Evolutionary conservation across 2,113 vertebrate genomes (phyloP).

Genomic region (Oxygymnocypris stewartii): DNA sequence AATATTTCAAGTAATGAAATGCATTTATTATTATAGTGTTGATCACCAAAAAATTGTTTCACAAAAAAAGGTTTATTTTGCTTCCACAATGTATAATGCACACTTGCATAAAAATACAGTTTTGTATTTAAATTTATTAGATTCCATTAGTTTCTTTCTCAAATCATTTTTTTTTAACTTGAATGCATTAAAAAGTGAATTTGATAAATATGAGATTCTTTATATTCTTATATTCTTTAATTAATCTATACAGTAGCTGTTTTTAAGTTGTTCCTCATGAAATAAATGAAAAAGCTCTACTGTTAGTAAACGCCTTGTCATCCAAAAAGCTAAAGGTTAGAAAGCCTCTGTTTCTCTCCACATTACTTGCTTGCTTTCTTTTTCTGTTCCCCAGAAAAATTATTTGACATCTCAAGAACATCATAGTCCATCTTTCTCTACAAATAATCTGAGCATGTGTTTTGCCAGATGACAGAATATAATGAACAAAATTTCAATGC

Average conservation of each 20-base stretch:
- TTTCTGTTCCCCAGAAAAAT: background rate
- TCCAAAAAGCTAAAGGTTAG: background rate
- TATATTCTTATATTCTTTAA: background rate
- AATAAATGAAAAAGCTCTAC: background rate
- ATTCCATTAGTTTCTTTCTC: background rate
- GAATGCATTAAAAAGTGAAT: background rate
- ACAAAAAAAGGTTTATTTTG: too few relatives aligned
- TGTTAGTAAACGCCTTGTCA: background rate
- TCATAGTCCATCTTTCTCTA: background rate
- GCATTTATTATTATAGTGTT: background rate
- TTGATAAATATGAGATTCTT: background rate
- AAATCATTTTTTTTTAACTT: background rate
- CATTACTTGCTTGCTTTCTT: background rate
- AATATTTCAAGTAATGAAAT: background rate
- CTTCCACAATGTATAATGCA: background rate
- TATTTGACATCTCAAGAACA: background rate
- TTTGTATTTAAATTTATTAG: background rate
- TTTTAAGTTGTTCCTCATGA: background rate
- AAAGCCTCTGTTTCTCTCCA: background rate
- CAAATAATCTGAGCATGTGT: slow-evolving; percentile 4
- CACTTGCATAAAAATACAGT: background rate
- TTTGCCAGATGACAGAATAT: background rate
- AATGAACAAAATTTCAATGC: background rate
- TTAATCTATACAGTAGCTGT: background rate
- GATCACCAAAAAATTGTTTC: background rate